Evolutionary conservation across 1,140 invertebrate genomes (phyloP), one percentile per base, ranked within the genome.

Genomic region (Temnothorax longispinosus): DNA sequence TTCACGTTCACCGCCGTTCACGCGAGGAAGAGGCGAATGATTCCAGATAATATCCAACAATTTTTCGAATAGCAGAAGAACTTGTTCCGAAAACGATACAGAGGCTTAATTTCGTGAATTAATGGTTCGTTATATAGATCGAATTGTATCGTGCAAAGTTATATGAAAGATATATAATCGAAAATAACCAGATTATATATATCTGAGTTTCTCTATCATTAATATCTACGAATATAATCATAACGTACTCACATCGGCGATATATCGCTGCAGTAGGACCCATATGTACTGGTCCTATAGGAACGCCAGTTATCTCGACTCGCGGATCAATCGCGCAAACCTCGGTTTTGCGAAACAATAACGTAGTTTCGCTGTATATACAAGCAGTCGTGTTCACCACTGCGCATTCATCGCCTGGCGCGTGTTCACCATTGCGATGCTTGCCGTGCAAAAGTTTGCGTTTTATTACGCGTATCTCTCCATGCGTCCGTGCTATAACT

Each of bases 341-440:
- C 80, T 75, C 80, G 80, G 54, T 84, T 84, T 84, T 84, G 69
- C 80, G 80, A 84, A 84, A 84, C 80, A 84, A 84, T 84, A 84
- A 84, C 80, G 86, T 77, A 87, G 86, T 89, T 86, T 89, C 88
- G 58, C 72, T 47, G 85, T 72, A 76, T 74, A 62, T 77, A 75
- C 47, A 81, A 56, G 85, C 62, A 67, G 15, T 21, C 58, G 67
- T 64, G 50, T 69, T 76, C 64, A 27, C 27, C 27, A 27, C 27
- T 27, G 27, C 27, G 78, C 60, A 82, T 89, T 87, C 85, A 82
- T 76, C 77, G 69, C 71, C 52, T 38, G 67, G 47, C 50, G 64
- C 41, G 60, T 75, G 78, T 82, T 62, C 69, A 47, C 80, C 72
- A 27, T 13, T n/a, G 69, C 80, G 80, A 84, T 74, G 80, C 52